Conservation (phyloP, 2,888 invertebrate genomes). For the Drosophila neotestacea region DNA sequence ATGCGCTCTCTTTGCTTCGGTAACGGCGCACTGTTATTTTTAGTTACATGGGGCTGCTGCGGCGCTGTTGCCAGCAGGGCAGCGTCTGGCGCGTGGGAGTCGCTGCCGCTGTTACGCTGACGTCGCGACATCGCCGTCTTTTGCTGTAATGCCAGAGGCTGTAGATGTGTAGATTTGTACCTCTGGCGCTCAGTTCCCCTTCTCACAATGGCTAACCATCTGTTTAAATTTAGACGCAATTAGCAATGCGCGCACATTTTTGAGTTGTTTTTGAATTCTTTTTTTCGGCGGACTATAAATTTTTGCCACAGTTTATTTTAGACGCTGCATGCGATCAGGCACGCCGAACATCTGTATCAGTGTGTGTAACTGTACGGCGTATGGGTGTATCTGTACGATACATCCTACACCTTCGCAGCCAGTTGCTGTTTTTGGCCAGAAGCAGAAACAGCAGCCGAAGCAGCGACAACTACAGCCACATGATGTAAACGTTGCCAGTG, state of each 20-base stretch:
- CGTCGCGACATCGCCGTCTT: constrained; percentile 32
- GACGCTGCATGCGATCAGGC: constrained; percentile 73
- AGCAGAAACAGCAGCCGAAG: constrained; percentile 23
- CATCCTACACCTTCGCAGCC: constrained; percentile 68
- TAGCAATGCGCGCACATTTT: constrained; percentile 78
- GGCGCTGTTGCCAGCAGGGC: constrained; percentile 54
- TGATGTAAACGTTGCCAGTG: constrained; percentile 74
- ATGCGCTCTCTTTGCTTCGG: constrained; percentile 18
- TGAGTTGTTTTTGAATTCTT: constrained; percentile 42
- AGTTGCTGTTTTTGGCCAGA: constrained; percentile 75
- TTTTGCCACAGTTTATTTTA: constrained; percentile 77
- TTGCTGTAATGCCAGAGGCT: constrained; percentile 40
- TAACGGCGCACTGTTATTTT: constrained; percentile 58
- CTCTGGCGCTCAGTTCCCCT: constrained; percentile 32
- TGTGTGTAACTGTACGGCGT: constrained; percentile 42
- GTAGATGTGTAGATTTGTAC: constrained; percentile 23
- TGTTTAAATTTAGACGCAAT: constrained; percentile 75
- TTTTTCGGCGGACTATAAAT: constrained; percentile 62
- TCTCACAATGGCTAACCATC: constrained; percentile 20
- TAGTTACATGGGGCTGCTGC: constrained; percentile 65
- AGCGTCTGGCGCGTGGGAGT: constrained; percentile 73
- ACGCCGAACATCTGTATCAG: constrained; percentile 49
- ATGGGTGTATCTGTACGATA: constrained; percentile 45
- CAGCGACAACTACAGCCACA: constrained; percentile 37
- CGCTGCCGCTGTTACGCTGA: constrained; percentile 49